Evolutionary conservation across 1,140 invertebrate genomes (phyloP).

Genomic region (Bombus huntii): DNA sequence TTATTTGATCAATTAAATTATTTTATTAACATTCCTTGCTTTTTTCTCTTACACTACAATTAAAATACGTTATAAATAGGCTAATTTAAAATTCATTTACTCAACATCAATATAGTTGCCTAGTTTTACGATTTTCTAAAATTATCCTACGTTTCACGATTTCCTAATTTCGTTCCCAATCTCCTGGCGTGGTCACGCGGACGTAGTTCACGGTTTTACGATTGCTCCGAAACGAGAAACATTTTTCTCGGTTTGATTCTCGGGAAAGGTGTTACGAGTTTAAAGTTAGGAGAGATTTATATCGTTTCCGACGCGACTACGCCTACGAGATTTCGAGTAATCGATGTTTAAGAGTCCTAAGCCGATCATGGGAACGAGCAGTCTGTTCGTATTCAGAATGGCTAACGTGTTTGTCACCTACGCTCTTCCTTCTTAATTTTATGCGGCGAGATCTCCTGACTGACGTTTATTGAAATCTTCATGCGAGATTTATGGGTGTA

Average conservation of each 20-base stretch:
- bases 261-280: constrained; percentile 26
- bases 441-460: neutral
- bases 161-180: neutral
- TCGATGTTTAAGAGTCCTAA: constrained; percentile 53
- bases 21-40: neutral
- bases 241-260: neutral
- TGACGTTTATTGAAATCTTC: constrained; percentile 8
- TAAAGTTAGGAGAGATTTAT: constrained; percentile 38
- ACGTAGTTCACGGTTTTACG: constrained; percentile 2
- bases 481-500: neutral
- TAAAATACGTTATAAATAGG: neutral
- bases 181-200: neutral
- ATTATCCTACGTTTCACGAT: neutral
- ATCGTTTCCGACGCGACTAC: constrained; percentile 15
- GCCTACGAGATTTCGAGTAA: constrained; percentile 49
- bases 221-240: neutral
- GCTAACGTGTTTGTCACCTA: constrained; percentile 40
- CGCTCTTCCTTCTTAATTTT: constrained; percentile 49
- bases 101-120: too few species aligned
- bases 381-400: constrained; percentile 26
- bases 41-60: neutral
- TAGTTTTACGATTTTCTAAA: neutral
- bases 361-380: constrained; percentile 35
- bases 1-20: neutral
- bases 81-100: too few species aligned